These are phyloP conservation scores for Pantherophis guttatus DNA, from an alignment of 2,113 vertebrate genomes.

Conservation along the genomic window DNA sequence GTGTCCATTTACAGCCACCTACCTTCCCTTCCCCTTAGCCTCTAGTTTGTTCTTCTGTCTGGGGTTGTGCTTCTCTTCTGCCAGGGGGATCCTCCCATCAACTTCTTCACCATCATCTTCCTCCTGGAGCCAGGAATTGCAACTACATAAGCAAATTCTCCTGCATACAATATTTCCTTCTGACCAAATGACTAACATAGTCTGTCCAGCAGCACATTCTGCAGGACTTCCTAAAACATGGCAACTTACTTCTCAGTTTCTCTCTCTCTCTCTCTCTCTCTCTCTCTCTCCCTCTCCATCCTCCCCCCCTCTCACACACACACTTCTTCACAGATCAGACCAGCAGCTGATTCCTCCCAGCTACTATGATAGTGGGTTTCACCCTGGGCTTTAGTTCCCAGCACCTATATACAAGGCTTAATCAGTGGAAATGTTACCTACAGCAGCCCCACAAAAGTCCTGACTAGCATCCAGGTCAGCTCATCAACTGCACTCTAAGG, in stretches of 20 bases:
- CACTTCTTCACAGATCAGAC: not conserved
- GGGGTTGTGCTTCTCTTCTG: not conserved
- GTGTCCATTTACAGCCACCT: not conserved
- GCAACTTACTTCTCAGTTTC: not conserved
- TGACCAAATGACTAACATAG: not conserved
- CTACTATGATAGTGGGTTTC: not conserved
- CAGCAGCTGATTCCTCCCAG: not conserved
- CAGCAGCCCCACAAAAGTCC: not conserved
- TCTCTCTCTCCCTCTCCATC: no score
- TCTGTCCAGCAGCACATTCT: not conserved
- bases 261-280: not conserved
- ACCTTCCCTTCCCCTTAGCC: not conserved
- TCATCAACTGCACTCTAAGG: not conserved
- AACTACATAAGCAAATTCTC: not conserved
- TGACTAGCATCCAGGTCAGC: not conserved
- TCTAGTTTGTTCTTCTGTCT: not conserved
- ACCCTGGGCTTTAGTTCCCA: not conserved
- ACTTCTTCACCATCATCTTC: not conserved
- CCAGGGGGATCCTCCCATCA: not conserved
- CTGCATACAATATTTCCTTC: not conserved
- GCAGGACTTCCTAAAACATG: not conserved
- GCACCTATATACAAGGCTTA: not conserved
- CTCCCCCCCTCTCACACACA: not conserved
- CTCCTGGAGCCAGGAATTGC: not conserved
- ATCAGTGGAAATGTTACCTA: not conserved